Conservation (phyloP, 2,113 vertebrate species). For the Sinocyclocheilus anshuiensis region DNA sequence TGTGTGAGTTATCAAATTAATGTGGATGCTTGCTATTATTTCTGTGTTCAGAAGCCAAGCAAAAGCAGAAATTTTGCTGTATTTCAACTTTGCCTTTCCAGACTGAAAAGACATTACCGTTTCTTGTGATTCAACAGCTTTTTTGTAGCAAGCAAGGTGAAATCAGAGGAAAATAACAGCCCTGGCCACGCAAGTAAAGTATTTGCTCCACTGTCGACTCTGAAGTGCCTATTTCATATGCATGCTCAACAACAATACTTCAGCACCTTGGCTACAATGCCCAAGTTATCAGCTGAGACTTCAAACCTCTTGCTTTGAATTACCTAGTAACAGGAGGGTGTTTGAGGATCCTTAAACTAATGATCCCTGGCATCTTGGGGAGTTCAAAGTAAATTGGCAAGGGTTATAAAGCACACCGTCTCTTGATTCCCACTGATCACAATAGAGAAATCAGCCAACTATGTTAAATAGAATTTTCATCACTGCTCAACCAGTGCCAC, state of each 20-base stretch:
- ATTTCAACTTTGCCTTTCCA: background rate
- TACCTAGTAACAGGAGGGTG: conserved; percentile 70
- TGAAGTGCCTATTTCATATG: conserved; percentile 34
- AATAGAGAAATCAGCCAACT: conserved; percentile 79
- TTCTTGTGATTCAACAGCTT: background rate
- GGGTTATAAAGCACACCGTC: conserved; percentile 66
- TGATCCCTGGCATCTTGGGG: conserved; percentile 74
- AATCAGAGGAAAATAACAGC: conserved; percentile 22
- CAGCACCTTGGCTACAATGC: conserved; percentile 60
- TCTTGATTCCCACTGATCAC: conserved; percentile 69
- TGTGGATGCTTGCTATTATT: conserved; percentile 41
- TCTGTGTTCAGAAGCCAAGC: conserved; percentile 34
- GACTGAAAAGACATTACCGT: background rate
- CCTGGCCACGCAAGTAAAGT: background rate
- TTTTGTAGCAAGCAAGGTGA: background rate
- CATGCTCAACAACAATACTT: conserved; percentile 29
- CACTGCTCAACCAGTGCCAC: conserved; percentile 79
- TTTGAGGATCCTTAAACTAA: conserved; percentile 77
- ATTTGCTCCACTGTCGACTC: conserved; percentile 9
- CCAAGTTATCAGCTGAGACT: conserved; percentile 70
- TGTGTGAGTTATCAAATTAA: conserved; percentile 47
- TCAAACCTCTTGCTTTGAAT: conserved; percentile 72
- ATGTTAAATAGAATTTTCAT: conserved; percentile 83
- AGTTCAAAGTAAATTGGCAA: conserved; percentile 80
- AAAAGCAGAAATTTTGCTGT: background rate